phyloP scores from a whole-genome alignment of 2,113 vertebrate species.

The Corapipo altera region DNA sequence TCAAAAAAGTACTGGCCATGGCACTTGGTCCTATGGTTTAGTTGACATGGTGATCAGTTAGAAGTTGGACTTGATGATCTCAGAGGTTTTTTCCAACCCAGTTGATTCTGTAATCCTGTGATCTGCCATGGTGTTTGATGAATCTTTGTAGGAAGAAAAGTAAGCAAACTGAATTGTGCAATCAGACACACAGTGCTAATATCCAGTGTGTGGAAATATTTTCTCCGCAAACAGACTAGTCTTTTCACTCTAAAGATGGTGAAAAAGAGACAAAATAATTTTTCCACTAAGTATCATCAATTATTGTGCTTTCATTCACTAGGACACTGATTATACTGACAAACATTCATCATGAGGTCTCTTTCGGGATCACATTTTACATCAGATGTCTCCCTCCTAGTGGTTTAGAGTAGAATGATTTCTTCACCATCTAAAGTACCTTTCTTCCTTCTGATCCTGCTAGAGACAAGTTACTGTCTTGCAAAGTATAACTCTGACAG shows the following conservation, averaged over 20 bases:
- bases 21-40: not conserved
- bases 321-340: not conserved
- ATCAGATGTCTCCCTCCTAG: not conserved
- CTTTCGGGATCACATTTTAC: not conserved
- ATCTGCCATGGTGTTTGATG: not conserved
- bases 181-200: not conserved
- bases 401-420: not conserved
- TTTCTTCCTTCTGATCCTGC: not conserved
- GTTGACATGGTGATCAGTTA: rapidly evolving
- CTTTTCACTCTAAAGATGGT: not conserved
- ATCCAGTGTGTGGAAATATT: not conserved
- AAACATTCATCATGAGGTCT: not conserved
- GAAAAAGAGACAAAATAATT: not conserved
- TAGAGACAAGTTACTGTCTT: not conserved
- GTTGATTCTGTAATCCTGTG: not conserved
- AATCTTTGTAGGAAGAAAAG: not conserved
- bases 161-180: not conserved
- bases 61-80: not conserved
- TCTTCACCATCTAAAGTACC: not conserved
- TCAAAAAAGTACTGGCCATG: not conserved
- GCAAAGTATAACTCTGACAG: not conserved
- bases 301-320: not conserved
- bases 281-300: not conserved
- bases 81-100: not conserved
- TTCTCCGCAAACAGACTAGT: not conserved